phyloP scores from a whole-genome alignment of 2,113 vertebrate genomes.

The Litocranius walleri region DNA sequence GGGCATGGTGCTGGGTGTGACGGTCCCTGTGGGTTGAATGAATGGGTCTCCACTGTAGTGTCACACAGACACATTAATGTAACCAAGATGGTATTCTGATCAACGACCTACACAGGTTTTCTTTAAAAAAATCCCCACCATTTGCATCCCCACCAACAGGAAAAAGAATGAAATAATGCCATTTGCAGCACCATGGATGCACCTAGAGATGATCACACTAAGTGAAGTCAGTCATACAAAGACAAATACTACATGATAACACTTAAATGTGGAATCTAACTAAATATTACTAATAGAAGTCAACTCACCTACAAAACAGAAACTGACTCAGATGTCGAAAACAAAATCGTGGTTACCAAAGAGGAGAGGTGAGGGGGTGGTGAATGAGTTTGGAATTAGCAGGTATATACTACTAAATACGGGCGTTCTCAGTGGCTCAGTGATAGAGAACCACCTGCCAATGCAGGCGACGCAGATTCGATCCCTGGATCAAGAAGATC shows the following conservation, averaged over 20 bases:
- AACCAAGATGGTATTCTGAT: not conserved
- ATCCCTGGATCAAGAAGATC: not conserved
- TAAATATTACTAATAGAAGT: not conserved
- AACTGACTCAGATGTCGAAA: not conserved
- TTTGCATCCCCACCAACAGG: not conserved
- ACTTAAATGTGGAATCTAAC: not conserved
- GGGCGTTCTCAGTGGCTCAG: rapidly evolving
- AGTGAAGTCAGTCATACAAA: not conserved
- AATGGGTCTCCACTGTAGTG: not conserved
- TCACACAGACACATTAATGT: not conserved
- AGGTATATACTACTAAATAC: not conserved
- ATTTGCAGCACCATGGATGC: not conserved
- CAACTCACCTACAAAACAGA: not conserved
- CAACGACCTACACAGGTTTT: too few relatives aligned
- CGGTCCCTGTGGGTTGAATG: not conserved
- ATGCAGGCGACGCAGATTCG: not conserved
- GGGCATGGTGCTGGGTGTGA: not conserved
- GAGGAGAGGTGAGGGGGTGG: too few relatives aligned
- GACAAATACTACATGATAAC: not conserved
- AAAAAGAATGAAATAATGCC: not conserved
- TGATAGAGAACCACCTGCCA: not conserved
- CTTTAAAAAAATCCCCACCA: not conserved
- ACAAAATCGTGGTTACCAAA: not conserved
- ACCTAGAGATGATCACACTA: not conserved
- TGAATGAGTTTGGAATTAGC: too few relatives aligned